Evolutionary conservation across 2,113 vertebrate species (phyloP), one percentile per base, ranked within the genome.

Genomic region (Conger conger): DNA sequence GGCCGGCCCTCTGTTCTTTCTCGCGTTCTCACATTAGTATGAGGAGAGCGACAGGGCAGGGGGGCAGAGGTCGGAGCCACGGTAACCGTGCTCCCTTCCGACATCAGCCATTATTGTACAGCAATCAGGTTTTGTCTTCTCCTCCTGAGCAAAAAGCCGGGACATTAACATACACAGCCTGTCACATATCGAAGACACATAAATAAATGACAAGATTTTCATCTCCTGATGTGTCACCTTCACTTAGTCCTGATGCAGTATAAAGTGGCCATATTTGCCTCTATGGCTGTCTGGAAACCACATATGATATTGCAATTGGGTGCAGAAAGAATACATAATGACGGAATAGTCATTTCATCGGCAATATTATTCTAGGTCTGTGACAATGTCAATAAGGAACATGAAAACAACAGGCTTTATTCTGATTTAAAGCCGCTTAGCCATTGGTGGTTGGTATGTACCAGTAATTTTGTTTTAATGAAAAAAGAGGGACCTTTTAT

Each of bases 151-250:
- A 89, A 92, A 93, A 89, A 91, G 90, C 90, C 87, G 63, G 92
- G 91, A 94, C 91, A 93, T 94, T 93, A 93, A 92, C 93, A 94
- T 93, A 94, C 92, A 88, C 88, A 86, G 90, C 88, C 91, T 91
- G 93, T 94, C 92, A 89, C 88, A 77, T 87, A 88, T 86, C 80
- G 85, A 85, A 86, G 82, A 84, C 37, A 87, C 84, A n/a, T 73
- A 94, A 94, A 94, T 93, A 92, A 93, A 94, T 94, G 94, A 94
- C 94, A 94, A 91, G 93, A 91, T 91, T 94, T 93, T 93, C 94
- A 93, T 94, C 94, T 93, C 90, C 88, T 87, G 2, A 84, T 37
- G 86, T 91, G 94, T 94, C 94, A 92, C 81, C 90, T 92, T 92
- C 86, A 90, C 91, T 94, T 94, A 94, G 91, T 80, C 53, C 81